Evolutionary conservation across 1,140 invertebrate genomes (phyloP), one percentile per base, ranked within the genome.

Genomic region (Musca domestica): DNA sequence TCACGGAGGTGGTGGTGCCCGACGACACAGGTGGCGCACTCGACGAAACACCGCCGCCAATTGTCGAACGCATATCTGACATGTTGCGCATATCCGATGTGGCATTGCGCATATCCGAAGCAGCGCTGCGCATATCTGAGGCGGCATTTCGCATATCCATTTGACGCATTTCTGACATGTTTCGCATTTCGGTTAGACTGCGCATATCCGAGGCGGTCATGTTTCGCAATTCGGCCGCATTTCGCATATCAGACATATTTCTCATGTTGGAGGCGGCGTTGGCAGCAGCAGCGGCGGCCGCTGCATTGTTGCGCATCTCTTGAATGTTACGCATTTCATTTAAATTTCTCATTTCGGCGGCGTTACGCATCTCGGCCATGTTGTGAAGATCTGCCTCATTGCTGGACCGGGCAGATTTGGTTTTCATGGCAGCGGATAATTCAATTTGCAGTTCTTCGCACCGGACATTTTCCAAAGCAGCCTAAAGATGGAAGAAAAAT

Each of bases 371-470:
- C 10, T 52, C 23, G 2, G 51, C 19, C 51, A 23, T 20, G 6
- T 52, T 23, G 15, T 52, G 19, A 1, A 52, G 51, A 20, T 23
- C 34, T 17, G 23, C 66, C 10, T 47, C 20, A 23, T 46, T 56
- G 27, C 54, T 67, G 19, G 78, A 70, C 7, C 77, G 75, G 14
- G 67, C 67, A 41, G 76, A 70, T 74, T 76, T 80, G 51, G 79
- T 71, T 67, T 81, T 75, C 69, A 88, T 76, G 14, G 86, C 82
- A n/a, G 88, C 76, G 25, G 92, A 90, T 82, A 96, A 84, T 83
- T 96, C 94, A 69, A 95, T 83, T 73, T 93, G 90, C 52, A 96
- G 85, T 81, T 95, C 93, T 78, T 95, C 92, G 81, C 95, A 94
- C 72, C 90, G 89, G 22, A 95, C 91, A 72, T 92, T 93, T 82